These are phyloP conservation scores for Chaetops frenatus DNA, from an alignment of 2,113 vertebrate species.

Conservation along the genomic window DNA sequence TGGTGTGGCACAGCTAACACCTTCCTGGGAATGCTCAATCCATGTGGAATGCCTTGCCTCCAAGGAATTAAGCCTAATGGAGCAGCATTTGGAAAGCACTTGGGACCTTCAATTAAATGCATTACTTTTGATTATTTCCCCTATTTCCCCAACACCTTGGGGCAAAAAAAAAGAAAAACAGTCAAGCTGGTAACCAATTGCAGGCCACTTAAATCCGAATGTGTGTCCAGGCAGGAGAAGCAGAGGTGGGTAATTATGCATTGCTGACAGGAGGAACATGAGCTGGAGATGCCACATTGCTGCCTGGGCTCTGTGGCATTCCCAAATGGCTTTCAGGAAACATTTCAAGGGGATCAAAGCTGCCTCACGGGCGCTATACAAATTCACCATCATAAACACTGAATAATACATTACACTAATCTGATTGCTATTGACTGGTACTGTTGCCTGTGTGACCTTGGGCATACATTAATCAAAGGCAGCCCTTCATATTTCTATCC, in stretches of 20 bases:
- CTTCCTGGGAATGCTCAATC: neutral
- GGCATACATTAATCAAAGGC: constrained; percentile 58
- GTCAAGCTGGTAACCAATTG: neutral
- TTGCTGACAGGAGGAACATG: neutral
- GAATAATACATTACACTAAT: constrained; percentile 69
- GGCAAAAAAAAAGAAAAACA: neutral
- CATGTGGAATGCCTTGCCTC: neutral
- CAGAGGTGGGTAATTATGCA: neutral
- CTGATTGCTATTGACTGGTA: constrained; percentile 62
- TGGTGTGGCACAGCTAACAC: neutral
- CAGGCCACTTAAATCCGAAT: neutral
- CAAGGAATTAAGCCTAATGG: neutral
- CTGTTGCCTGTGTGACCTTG: constrained; percentile 51
- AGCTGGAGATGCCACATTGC: neutral
- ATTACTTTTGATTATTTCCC: neutral
- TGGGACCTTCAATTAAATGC: neutral
- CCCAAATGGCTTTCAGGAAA: constrained; percentile 27
- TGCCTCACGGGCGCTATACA: constrained; percentile 34
- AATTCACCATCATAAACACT: constrained; percentile 62
- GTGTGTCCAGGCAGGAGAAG: neutral
- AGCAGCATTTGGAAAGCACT: neutral
- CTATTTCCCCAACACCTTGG: neutral
- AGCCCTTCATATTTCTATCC: constrained; percentile 1
- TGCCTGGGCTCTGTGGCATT: neutral
- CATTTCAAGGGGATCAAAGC: constrained; percentile 49